These are phyloP conservation scores for Xestia ashworthii DNA, from an alignment of 2,888 invertebrate genomes.

Conservation along the genomic window DNA sequence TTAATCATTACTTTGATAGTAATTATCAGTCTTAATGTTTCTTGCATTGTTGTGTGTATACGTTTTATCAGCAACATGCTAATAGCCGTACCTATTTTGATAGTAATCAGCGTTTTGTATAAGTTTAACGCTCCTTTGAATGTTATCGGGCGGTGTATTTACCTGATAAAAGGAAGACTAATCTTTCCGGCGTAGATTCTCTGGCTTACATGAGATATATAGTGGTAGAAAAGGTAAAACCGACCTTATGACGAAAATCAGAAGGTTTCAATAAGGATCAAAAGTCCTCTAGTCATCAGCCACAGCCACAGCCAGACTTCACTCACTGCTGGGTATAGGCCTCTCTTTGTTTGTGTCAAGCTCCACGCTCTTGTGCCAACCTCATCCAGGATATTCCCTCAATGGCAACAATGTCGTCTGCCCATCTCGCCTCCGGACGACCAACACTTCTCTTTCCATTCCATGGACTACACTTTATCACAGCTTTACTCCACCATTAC, in stretches of 20 bases:
- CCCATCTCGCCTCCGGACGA: too few species aligned
- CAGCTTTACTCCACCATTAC: too few species aligned
- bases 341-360: too few species aligned
- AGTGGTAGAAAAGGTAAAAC: neutral
- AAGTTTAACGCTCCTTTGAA: slow-evolving; percentile 25
- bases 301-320: too few species aligned
- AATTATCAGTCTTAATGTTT: slow-evolving; percentile 45
- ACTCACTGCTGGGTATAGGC: too few species aligned
- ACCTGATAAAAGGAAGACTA: neutral
- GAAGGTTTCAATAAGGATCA: neutral
- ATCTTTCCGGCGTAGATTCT: neutral
- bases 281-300: neutral
- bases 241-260: neutral
- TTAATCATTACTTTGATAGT: slow-evolving; percentile 8
- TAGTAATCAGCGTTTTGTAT: slow-evolving; percentile 17
- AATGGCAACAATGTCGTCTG: too few species aligned
- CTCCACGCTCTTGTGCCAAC: too few species aligned
- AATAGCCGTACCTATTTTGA: slow-evolving; percentile 12
- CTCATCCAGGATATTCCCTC: too few species aligned
- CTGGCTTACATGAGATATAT: neutral
- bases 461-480: too few species aligned
- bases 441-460: too few species aligned
- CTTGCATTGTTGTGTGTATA: slow-evolving; percentile 30
- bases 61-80: slow-evolving; percentile 32
- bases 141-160: slow-evolving; percentile 4